These are phyloP conservation scores for Amphiduros pacificus DNA, from an alignment of 2,888 invertebrate genomes.

Conservation along the genomic window DNA sequence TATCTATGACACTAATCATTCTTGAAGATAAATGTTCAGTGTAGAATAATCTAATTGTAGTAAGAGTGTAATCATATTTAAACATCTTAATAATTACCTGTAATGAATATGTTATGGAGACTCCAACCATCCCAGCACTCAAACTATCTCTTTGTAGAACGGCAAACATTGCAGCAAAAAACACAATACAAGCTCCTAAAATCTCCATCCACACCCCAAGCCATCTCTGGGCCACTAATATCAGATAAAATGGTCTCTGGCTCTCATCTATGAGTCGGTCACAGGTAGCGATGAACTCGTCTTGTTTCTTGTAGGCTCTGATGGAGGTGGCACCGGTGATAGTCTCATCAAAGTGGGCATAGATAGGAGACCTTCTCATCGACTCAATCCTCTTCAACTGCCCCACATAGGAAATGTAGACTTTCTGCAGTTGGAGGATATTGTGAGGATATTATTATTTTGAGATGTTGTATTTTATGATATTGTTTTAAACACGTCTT, in stretches of 20 bases:
- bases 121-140: constrained; percentile 3
- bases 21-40: no score
- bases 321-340: constrained; percentile 6
- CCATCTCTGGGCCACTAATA: background rate
- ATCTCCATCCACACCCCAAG: constrained; percentile 8
- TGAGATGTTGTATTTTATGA: background rate
- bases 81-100: constrained; percentile 5
- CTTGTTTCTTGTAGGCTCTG: constrained; percentile 5
- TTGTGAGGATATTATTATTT: background rate
- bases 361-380: constrained; percentile 10
- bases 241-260: constrained; percentile 11
- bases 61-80: no score
- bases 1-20: no score
- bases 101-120: constrained; percentile 7
- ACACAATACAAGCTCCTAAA: background rate
- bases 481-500: background rate
- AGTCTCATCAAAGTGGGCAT: constrained; percentile 14
- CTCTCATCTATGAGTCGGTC: constrained; percentile 13
- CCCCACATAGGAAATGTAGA: constrained; percentile 13
- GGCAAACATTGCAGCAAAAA: constrained; percentile 8
- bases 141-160: constrained; percentile 3
- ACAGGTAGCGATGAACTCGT: constrained; percentile 6
- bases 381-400: constrained; percentile 11
- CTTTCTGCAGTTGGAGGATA: background rate
- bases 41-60: no score